phyloP scores from a whole-genome alignment of 1,140 invertebrate species.

The Heliconius melpomene region DNA sequence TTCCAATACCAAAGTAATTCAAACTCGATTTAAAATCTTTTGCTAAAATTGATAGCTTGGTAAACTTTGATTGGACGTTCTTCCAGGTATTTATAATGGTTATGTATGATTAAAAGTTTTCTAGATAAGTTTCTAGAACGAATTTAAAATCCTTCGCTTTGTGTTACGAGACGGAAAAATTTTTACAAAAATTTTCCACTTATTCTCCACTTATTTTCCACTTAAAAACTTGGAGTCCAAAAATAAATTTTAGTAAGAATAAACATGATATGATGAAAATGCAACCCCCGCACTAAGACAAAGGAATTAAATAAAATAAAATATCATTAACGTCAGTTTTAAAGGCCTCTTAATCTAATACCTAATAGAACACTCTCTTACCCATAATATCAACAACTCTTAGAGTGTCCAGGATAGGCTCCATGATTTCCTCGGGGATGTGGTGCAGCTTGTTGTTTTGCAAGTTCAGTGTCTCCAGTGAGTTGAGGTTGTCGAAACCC shows the following conservation, averaged over 20 bases:
- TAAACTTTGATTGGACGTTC: neutral
- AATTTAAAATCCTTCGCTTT: neutral
- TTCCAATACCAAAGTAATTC: neutral
- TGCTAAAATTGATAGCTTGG: neutral
- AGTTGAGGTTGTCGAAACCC: conserved; percentile 93
- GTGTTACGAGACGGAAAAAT: no score
- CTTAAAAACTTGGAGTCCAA: no score
- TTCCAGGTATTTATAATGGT: neutral
- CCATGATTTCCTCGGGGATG: conserved; percentile 93
- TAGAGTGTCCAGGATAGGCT: conserved; percentile 92
- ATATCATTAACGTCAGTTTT: neutral
- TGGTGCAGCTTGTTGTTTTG: conserved; percentile 93
- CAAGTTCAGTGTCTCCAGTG: conserved; percentile 91
- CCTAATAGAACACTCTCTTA: conserved; percentile 72
- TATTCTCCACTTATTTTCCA: no score
- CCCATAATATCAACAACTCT: conserved; percentile 93
- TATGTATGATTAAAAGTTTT: neutral
- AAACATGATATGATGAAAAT: no score
- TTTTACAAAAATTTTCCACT: no score
- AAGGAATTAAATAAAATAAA: neutral
- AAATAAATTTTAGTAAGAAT: no score
- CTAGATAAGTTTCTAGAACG: neutral
- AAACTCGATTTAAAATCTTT: conserved; percentile 1
- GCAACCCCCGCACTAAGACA: no score
- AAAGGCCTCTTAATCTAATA: neutral